These are phyloP conservation scores for Sciurus vulgaris DNA, from an alignment of 2,797 vertebrate genomes.

Conservation along the genomic window DNA sequence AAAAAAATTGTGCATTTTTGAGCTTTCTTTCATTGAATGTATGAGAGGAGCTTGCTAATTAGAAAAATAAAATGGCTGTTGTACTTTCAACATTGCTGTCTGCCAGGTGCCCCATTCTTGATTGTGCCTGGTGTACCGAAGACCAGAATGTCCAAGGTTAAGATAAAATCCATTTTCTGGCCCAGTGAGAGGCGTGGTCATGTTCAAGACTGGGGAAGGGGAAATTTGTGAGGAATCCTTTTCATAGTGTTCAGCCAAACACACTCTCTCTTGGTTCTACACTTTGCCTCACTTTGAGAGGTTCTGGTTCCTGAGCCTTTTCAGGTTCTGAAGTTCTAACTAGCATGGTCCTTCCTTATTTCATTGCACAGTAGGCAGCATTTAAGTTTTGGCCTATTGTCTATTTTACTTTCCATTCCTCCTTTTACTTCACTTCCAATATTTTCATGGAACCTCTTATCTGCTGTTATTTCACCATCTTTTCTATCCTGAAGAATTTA, in stretches of 20 bases:
- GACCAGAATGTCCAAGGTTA: background rate
- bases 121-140: background rate
- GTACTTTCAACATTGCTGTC: background rate
- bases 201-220: background rate
- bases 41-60: constrained; percentile 38
- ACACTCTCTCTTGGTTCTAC: too few relatives aligned
- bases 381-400: background rate
- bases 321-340: background rate
- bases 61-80: background rate
- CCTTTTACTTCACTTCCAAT: background rate
- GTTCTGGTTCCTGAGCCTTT: background rate
- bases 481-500: constrained; percentile 15
- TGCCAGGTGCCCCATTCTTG: background rate
- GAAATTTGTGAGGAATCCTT: background rate
- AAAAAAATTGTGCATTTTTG: background rate
- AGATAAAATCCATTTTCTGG: constrained; percentile 13
- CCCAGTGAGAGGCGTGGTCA: background rate
- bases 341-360: background rate
- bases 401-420: background rate
- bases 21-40: background rate
- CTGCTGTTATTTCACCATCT: background rate
- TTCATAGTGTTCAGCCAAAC: background rate
- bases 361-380: background rate
- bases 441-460: background rate
- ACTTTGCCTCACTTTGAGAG: background rate